These are phyloP conservation scores for Columbina picui DNA, from an alignment of 2,113 vertebrate genomes.

Conservation along the genomic window DNA sequence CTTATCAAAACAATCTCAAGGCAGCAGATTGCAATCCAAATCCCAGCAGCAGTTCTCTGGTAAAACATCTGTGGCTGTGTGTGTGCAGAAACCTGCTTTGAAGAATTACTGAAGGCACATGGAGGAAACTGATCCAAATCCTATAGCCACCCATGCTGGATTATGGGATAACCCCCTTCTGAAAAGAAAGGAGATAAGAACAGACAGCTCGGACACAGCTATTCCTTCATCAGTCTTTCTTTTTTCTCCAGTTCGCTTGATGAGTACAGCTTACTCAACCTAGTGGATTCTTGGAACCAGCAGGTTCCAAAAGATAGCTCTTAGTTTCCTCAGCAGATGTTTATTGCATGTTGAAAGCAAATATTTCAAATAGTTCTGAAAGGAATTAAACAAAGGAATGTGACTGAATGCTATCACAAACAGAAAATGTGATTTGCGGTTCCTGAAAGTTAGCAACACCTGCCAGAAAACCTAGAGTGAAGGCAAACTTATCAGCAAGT, in stretches of 20 bases:
- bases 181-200: constrained; percentile 8
- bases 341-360: not conserved
- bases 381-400: constrained; percentile 37
- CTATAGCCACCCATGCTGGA: not conserved
- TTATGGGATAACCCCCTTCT: not conserved
- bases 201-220: not conserved
- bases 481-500: not conserved
- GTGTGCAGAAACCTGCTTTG: not conserved
- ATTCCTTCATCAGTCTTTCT: not conserved
- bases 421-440: constrained; percentile 17
- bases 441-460: constrained; percentile 1
- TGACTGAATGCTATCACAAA: constrained; percentile 15
- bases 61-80: not conserved
- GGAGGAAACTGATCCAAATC: not conserved
- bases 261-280: not conserved
- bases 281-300: constrained; percentile 32
- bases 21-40: constrained; percentile 1
- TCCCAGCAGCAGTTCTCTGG: constrained; percentile 20
- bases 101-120: not conserved
- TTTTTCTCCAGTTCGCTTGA: not conserved
- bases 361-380: constrained; percentile 25
- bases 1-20: constrained; percentile 13
- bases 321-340: constrained; percentile 25
- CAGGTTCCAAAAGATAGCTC: constrained; percentile 32
- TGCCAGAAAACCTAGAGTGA: not conserved